Evolutionary conservation across 2,888 invertebrate species (phyloP), one percentile per base, ranked within the genome.

Genomic region (Salpingus planirostris): DNA sequence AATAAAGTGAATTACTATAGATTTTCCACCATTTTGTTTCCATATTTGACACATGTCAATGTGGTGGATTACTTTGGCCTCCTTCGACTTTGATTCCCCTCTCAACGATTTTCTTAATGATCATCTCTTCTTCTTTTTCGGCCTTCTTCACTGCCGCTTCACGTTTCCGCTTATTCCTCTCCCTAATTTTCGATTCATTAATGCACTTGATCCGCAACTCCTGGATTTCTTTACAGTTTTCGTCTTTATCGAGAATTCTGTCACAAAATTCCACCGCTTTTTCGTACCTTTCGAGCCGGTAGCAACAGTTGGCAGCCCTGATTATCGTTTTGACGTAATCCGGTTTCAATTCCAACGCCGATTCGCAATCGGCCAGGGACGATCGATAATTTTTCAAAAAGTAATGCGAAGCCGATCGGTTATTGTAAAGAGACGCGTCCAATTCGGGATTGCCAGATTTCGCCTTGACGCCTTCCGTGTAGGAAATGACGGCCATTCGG

Each of bases 331-430:
- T 93, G 1, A 68, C 58, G 59, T 95, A 89, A 38, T 78, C 68
- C 0, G 81, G 73, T 46, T 87, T 82, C 24, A 83, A 70, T 51
- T 76, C 74, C 12, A 92, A 54, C 0, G 93, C 90, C 50, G 71
- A 68, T 54, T 85, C 76, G 42, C 88, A 86, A 60, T 96, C 96
- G 38, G 67, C 10, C 10, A 37, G 24, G 3, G 33, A 21, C 8
- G 29, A 33, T 18, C 33, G 13, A 11, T 5, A 23, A 72, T 18
- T 18, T 6, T 18, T 8, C 18, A 18, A 18, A 18, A 18, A n/a
- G n/a, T n/a, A n/a, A n/a, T 96, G 84, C 0, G 90, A 76, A 0
- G 95, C 91, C 2, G 95, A 86, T 40, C 97, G 73, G 59, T 98
- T 98, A 51, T 91, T 90, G 53, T 89, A 85, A 8, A 98, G 69